phyloP scores from a whole-genome alignment of 2,888 invertebrate species.

The Pheosia gnoma region DNA sequence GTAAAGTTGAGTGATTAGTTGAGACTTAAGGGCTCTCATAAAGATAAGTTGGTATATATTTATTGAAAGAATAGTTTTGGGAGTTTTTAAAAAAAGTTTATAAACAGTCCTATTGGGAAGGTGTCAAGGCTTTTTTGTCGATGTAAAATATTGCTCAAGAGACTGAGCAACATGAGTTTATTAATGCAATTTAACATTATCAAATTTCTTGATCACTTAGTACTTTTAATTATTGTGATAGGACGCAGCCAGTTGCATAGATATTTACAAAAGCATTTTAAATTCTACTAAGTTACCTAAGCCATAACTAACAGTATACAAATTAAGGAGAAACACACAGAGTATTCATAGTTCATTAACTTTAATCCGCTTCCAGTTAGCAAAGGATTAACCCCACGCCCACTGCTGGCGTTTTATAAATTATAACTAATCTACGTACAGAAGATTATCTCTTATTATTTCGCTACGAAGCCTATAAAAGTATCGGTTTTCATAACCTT shows the following conservation, averaged over 20 bases:
- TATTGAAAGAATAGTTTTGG: background rate
- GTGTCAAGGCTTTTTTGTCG: no score
- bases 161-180: no score
- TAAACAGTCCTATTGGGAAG: background rate
- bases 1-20: background rate
- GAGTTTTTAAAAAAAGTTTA: background rate
- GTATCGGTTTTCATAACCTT: constrained; percentile 5
- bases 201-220: no score
- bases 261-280: background rate
- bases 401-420: constrained; percentile 17
- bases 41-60: background rate
- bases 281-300: background rate
- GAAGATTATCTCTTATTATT: constrained; percentile 10
- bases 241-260: no score
- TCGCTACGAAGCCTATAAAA: background rate
- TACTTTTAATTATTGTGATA: no score
- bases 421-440: constrained; percentile 9
- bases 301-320: background rate
- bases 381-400: constrained; percentile 2
- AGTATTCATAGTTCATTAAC: constrained; percentile 7
- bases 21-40: background rate
- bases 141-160: no score
- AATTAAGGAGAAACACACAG: background rate
- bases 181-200: no score
- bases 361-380: constrained; percentile 6